Evolutionary conservation across 2,113 vertebrate genomes (phyloP), one percentile per base, ranked within the genome.

Genomic region (Aleadryas rufinucha): DNA sequence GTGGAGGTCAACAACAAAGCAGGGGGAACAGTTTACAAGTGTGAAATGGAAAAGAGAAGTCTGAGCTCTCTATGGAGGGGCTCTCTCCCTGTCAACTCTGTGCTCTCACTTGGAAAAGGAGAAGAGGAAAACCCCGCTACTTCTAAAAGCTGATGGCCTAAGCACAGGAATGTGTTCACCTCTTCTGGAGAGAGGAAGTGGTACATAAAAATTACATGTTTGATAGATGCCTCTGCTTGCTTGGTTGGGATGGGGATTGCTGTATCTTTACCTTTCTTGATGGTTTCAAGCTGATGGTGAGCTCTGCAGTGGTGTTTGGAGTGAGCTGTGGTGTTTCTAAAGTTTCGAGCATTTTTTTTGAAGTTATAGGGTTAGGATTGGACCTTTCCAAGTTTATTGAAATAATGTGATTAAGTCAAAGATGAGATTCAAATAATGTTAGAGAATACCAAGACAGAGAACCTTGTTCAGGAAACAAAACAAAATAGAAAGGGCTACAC

Each of bases 21-120:
- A 44, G 13, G 15, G 5, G n/a, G 42, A 82, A 44, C 2, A 3
- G 8, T 2, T 1, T 13, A n/a, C 4, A 23, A 1, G 0, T 13
- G 22, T 65, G 24, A 52, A 21, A 50, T 64, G 14, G 31, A 64
- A 64, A 26, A 79, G 37, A 31, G 72, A 64, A 70, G 15, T 57
- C 2, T 61, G 59, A 74, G 42, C 7, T 11, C 41, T 87, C 16
- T 41, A 2, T 39, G 26, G 13, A 82, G 33, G 9, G 18, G 6
- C 10, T 42, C 16, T 53, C 13, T 65, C 14, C 30, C 13, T 61
- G 1, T 35, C 52, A 70, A 1, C 13, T 50, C 44, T 16, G 5
- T 54, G 28, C 26, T 76, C 54, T 78, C 45, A 21, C 27, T 45
- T 70, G 57, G 35, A 86, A 64, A 24, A 72, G 22, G 28, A 28